Conservation (phyloP, 2,113 vertebrate species). For the Albula goreensis region DNA sequence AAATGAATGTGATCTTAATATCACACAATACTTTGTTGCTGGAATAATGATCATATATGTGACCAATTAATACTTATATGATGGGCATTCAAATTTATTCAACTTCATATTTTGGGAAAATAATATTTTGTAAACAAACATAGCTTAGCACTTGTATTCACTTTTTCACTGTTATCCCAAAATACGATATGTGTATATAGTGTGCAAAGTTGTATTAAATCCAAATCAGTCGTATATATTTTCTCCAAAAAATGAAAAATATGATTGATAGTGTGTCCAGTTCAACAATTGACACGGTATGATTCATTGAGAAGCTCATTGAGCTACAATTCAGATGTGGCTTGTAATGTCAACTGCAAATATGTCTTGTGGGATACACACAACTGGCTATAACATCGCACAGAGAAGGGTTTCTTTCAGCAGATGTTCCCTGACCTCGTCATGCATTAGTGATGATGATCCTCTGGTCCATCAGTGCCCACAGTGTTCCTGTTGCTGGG, state of each 20-base stretch:
- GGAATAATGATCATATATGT: neutral
- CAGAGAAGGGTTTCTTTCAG: too few species aligned
- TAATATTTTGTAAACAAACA: neutral
- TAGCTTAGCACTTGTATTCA: neutral
- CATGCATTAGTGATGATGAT: too few species aligned
- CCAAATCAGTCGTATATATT: neutral
- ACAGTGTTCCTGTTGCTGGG: too few species aligned
- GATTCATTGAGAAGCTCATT: too few species aligned
- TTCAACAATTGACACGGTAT: too few species aligned
- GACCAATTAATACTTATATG: neutral
- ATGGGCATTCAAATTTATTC: neutral
- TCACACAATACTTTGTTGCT: neutral
- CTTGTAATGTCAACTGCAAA: too few species aligned
- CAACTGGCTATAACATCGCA: too few species aligned
- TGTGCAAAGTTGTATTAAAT: neutral
- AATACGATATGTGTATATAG: neutral
- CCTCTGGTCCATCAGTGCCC: too few species aligned
- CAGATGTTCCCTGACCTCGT: too few species aligned
- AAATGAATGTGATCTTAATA: neutral
- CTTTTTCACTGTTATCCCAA: neutral
- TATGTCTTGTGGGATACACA: too few species aligned
- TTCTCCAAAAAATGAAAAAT: neutral
- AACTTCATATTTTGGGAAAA: neutral
- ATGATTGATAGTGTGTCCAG: neutral
- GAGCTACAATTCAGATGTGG: too few species aligned